Conservation (phyloP, 1,140 invertebrate species). For the Contarinia nasturtii region DNA sequence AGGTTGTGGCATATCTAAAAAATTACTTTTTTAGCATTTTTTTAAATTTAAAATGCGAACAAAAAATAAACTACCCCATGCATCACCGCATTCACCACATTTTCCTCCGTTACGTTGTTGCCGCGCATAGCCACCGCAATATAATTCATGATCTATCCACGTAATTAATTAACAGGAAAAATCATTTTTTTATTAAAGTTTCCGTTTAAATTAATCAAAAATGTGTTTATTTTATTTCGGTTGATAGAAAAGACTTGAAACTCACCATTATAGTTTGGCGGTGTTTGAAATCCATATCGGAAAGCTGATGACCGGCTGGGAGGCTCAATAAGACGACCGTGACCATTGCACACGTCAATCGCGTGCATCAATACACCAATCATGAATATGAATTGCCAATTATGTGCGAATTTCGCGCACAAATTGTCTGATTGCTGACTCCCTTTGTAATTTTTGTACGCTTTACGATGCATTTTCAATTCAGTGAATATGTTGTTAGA, state of each 20-base stretch:
- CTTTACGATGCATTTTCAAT: too few relatives aligned
- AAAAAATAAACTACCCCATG: slow-evolving; percentile 29
- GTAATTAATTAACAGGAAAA: too few relatives aligned
- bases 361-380: neutral
- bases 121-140: slow-evolving; percentile 67
- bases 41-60: too few relatives aligned
- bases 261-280: slow-evolving; percentile 68
- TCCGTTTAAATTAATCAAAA: too few relatives aligned
- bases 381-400: too few relatives aligned
- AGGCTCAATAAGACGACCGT: slow-evolving; percentile 68
- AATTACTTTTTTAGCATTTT: neutral
- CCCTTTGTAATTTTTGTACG: too few relatives aligned
- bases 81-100: slow-evolving; percentile 75
- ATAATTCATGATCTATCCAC: slow-evolving; percentile 79
- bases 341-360: slow-evolving; percentile 21
- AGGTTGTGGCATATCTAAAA: slow-evolving; percentile 37
- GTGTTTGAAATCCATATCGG: slow-evolving; percentile 52
- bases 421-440: too few relatives aligned
- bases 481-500: too few relatives aligned
- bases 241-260: too few relatives aligned
- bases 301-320: slow-evolving; percentile 57
- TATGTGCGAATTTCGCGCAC: too few relatives aligned
- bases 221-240: too few relatives aligned
- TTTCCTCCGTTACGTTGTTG: slow-evolving; percentile 59
- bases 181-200: too few relatives aligned